Evolutionary conservation across 1,140 invertebrate species (phyloP).

Genomic region (Lordiphosa stackelbergi): DNA sequence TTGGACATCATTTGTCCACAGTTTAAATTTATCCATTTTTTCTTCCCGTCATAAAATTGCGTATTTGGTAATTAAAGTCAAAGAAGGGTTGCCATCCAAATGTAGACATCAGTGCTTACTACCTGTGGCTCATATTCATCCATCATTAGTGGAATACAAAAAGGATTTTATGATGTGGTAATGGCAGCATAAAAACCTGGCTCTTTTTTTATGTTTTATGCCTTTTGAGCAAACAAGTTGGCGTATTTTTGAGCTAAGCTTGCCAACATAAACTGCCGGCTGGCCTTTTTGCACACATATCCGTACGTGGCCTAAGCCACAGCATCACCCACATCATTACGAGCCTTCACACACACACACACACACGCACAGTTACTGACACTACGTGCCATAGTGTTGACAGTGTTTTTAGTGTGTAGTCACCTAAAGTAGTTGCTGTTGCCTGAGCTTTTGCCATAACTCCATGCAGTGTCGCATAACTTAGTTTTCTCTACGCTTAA

Average conservation of each 20-base stretch:
- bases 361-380: neutral
- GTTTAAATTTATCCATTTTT: no score
- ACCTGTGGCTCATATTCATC: conserved; percentile 62
- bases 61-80: neutral
- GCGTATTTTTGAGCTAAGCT: conserved; percentile 70
- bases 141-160: conserved; percentile 74
- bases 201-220: conserved; percentile 65
- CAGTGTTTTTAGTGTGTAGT: conserved; percentile 34
- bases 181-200: conserved; percentile 57
- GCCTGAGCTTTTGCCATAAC: conserved; percentile 52
- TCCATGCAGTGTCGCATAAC: conserved; percentile 62
- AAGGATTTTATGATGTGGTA: conserved; percentile 74
- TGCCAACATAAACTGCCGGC: conserved; percentile 58
- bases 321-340: conserved; percentile 57
- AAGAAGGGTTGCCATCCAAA: conserved; percentile 12
- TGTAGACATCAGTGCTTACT: conserved; percentile 21
- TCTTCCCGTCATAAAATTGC: neutral
- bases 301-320: conserved; percentile 39
- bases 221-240: conserved; percentile 73
- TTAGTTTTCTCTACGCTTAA: conserved; percentile 68
- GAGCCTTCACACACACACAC: conserved; percentile 8
- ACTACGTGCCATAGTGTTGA: conserved; percentile 1
- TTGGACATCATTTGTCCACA: no score
- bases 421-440: conserved; percentile 43
- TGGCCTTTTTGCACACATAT: conserved; percentile 32